These are phyloP conservation scores for Potamilus streckersoni DNA, from an alignment of 1,140 invertebrate species.

Conservation along the genomic window DNA sequence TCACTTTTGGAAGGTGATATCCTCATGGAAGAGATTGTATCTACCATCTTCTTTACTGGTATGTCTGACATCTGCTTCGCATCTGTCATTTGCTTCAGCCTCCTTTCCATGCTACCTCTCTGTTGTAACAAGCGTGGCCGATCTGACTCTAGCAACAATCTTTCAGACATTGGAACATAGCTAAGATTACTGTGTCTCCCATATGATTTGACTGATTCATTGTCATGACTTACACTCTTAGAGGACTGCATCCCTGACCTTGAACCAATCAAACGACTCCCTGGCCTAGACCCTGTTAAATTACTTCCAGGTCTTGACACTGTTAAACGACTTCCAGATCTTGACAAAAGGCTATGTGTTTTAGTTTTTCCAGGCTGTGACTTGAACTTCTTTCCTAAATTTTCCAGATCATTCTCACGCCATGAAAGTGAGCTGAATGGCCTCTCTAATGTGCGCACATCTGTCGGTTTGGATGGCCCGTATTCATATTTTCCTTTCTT, in stretches of 20 bases:
- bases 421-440: conserved; percentile 51
- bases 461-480: conserved; percentile 37
- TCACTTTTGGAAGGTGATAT: too few species aligned
- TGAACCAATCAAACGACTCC: conserved; percentile 13
- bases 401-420: conserved; percentile 46
- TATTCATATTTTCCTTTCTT: conserved; percentile 51
- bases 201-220: conserved; percentile 10
- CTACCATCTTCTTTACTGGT: too few species aligned
- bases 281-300: conserved; percentile 23
- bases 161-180: conserved; percentile 18
- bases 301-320: conserved; percentile 25
- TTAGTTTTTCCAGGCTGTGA: conserved; percentile 26
- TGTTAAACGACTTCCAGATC: conserved; percentile 19
- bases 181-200: conserved; percentile 2
- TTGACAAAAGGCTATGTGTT: conserved; percentile 18
- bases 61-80: too few species aligned
- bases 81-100: conserved; percentile 19
- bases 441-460: conserved; percentile 33
- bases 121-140: conserved; percentile 17
- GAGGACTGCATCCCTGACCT: background rate
- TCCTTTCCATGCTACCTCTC: conserved; percentile 23
- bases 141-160: conserved; percentile 16
- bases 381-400: conserved; percentile 26
- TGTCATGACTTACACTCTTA: too few species aligned
- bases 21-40: too few species aligned